Evolutionary conservation across 2,797 vertebrate genomes (phyloP), one percentile per base, ranked within the genome.

Genomic region (Hypotaenidia okinawae): DNA sequence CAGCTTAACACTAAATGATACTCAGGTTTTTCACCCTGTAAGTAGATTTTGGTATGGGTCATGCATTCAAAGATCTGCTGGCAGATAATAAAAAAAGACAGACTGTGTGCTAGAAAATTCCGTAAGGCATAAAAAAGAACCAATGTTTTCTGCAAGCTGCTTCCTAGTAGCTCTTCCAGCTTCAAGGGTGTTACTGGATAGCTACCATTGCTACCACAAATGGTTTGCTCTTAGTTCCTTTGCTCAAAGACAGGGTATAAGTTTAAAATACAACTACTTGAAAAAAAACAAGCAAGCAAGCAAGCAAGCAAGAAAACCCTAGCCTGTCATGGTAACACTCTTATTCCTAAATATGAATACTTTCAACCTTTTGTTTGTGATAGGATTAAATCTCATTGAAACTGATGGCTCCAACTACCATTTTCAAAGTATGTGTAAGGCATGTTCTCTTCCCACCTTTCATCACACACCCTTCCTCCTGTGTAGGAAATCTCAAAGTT

Each of bases 31-130:
- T 90, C 91, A 96, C 89, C 87, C 33, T 23, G 58, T 88, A 84
- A 91, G 83, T 41, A 92, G 69, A 76, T 96, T 91, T 92, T 84
- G 18, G 16, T 87, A 67, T 67, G 35, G 85, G 66, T 90, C 55
- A 69, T 74, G 47, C n/a, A 41, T 85, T 86, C 75, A 74, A 84
- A 86, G 89, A 75, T 93, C 72, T 91, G 66, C 79, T 97, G 87
- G 80, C 80, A 95, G 58, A 90, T 88, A 90, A 68, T 23, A 85
- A 94, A 80, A 88, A 81, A 37, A 90, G 47, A 47, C 69, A 95
- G 89, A 88, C 79, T 84, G 45, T 45, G 66, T 79, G 79, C 58
- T 86, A 86, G 87, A 89, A 92, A 94, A 88, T 88, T 95, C 85
- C 73, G 88, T 94, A 86, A 94, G 76, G 52, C 47, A 78, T 45